These are phyloP conservation scores for Notodonta dromedarius DNA, from an alignment of 2,888 invertebrate species.

Conservation along the genomic window DNA sequence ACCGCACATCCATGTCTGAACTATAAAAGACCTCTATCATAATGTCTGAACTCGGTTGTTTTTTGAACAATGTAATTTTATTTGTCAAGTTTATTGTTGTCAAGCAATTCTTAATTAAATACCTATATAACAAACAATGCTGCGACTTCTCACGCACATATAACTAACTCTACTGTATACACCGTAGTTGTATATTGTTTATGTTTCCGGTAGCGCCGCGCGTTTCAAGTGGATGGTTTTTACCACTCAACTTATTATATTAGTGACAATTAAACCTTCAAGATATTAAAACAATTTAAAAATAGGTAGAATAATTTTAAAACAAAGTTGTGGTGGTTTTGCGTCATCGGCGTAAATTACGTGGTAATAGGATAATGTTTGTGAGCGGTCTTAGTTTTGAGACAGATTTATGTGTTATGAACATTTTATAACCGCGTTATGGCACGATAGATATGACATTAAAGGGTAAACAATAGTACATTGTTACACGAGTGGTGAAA, in stretches of 20 bases:
- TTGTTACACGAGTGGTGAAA: no score
- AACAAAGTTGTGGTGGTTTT: not conserved
- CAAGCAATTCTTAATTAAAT: not conserved
- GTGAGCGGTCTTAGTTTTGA: not conserved
- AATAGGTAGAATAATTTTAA: not conserved
- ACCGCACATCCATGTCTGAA: no score
- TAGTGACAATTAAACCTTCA: slow-evolving; percentile 3
- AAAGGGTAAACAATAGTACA: not conserved
- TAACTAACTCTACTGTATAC: not conserved
- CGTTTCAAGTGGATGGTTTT: not conserved
- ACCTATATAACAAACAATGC: not conserved
- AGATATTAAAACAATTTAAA: not conserved
- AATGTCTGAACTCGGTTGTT: no score
- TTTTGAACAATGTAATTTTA: no score
- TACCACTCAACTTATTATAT: slow-evolving; percentile 1
- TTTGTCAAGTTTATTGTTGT: not conserved
- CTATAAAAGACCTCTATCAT: no score
- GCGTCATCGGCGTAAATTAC: slow-evolving; percentile 2
- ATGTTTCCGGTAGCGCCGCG: slow-evolving; percentile 29
- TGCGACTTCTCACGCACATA: not conserved
- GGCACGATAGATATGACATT: not conserved
- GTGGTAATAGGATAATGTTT: not conserved
- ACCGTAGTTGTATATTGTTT: slow-evolving; percentile 27
- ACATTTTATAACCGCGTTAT: not conserved
- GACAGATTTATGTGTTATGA: not conserved